These are phyloP conservation scores for Drosophila fulvimacula DNA, from an alignment of 2,888 invertebrate species.

Conservation along the genomic window DNA sequence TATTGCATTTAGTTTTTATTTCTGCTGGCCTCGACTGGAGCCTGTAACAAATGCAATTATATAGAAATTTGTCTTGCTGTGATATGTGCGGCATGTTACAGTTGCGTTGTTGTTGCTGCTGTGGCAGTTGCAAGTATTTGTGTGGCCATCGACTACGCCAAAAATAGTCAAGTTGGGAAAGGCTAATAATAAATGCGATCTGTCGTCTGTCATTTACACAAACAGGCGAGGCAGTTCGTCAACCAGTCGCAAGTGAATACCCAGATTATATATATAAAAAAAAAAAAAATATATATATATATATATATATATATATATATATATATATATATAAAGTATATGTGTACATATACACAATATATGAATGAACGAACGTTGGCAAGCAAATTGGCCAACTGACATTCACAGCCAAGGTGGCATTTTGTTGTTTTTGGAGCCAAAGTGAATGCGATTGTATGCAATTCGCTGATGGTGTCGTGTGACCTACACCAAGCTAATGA, in stretches of 20 bases:
- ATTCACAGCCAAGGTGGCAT: conserved; percentile 80
- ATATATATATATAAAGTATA: neutral
- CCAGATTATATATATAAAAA: conserved; percentile 2
- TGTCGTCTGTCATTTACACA: conserved; percentile 50
- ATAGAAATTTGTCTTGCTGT: conserved; percentile 78
- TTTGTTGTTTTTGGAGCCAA: conserved; percentile 54
- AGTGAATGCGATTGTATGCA: conserved; percentile 74
- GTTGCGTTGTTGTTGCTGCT: conserved; percentile 51
- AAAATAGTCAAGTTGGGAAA: conserved; percentile 78
- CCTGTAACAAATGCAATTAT: conserved; percentile 75
- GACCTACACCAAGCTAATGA: conserved; percentile 76
- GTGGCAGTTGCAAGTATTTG: conserved; percentile 37
- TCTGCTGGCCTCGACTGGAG: conserved; percentile 53
- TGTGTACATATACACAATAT: neutral
- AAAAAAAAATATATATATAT: neutral
- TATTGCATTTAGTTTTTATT: conserved; percentile 14
- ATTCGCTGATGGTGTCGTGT: conserved; percentile 71
- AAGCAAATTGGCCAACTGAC: conserved; percentile 76
- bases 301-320: neutral
- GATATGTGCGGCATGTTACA: conserved; percentile 78
- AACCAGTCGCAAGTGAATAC: conserved; percentile 32
- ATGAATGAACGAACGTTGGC: conserved; percentile 56
- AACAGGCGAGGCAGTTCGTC: conserved; percentile 57
- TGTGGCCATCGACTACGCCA: conserved; percentile 73
- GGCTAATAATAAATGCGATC: conserved; percentile 75